Evolutionary conservation across 2,888 invertebrate species (phyloP).

Genomic region (Spodoptera exigua): DNA sequence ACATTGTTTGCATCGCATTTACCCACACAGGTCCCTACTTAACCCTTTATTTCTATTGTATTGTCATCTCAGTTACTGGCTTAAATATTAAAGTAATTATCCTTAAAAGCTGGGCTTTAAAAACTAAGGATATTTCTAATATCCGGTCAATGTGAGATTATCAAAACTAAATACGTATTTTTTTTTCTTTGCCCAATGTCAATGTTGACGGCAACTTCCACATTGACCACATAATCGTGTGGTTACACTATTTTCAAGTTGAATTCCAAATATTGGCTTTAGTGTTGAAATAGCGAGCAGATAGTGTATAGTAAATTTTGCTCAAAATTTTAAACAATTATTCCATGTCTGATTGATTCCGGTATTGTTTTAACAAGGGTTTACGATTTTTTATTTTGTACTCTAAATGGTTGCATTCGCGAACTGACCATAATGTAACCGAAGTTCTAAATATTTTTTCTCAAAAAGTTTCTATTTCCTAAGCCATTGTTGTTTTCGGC

Average conservation of each 20-base stretch:
- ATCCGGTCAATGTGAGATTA: slow-evolving; percentile 3
- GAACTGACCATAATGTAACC: slow-evolving; percentile 8
- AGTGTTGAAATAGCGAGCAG: slow-evolving; percentile 33
- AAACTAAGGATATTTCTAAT: slow-evolving; percentile 1
- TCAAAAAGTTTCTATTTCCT: slow-evolving; percentile 12
- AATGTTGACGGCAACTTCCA: not conserved
- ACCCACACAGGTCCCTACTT: slow-evolving; percentile 26
- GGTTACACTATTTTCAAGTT: slow-evolving; percentile 1
- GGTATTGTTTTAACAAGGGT: slow-evolving; percentile 9
- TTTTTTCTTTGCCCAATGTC: not conserved
- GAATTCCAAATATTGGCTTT: not conserved
- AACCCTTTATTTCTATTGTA: slow-evolving; percentile 25
- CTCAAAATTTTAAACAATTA: slow-evolving; percentile 54
- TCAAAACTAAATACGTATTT: slow-evolving; percentile 13
- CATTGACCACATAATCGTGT: slow-evolving; percentile 4
- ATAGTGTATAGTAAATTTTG: slow-evolving; percentile 55
- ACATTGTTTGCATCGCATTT: slow-evolving; percentile 59
- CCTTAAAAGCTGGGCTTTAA: slow-evolving; percentile 1
- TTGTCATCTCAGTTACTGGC: slow-evolving; percentile 16
- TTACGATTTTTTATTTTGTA: not conserved
- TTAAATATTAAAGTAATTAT: not conserved
- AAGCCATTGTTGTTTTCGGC: slow-evolving; percentile 46
- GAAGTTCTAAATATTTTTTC: slow-evolving; percentile 2
- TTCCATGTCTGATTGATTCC: slow-evolving; percentile 35
- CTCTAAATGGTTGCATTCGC: not conserved